Evolutionary conservation across 2,888 invertebrate genomes (phyloP).

Genomic region (Cheilosia scutellata): DNA sequence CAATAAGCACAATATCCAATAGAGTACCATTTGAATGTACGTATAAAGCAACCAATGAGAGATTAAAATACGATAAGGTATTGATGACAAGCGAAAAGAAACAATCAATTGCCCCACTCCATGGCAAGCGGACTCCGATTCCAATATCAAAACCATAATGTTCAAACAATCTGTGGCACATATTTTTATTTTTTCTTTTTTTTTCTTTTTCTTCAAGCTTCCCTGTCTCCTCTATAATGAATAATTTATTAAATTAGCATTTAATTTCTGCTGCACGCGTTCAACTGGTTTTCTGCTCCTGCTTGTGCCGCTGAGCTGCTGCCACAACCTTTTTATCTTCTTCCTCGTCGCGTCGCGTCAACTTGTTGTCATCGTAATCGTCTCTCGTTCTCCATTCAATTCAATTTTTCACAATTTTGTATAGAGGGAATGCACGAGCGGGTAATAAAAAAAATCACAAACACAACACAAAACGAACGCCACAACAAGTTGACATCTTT

Average conservation of each 20-base stretch:
- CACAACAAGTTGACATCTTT: constrained; percentile 69
- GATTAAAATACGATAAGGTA: constrained; percentile 53
- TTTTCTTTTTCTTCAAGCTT: constrained; percentile 30
- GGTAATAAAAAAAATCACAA: constrained; percentile 33
- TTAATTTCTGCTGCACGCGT: constrained; percentile 76
- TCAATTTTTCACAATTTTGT: constrained; percentile 70
- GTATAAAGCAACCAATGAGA: constrained; percentile 58
- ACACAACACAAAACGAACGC: constrained; percentile 35
- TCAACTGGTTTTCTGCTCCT: constrained; percentile 71
- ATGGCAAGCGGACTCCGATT: constrained; percentile 37
- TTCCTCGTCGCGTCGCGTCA: constrained; percentile 48
- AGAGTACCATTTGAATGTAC: constrained; percentile 60
- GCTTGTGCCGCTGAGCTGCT: constrained; percentile 42
- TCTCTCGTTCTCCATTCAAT: constrained; percentile 67
- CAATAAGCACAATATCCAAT: constrained; percentile 35
- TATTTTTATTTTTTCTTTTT: constrained; percentile 13
- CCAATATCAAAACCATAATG: constrained; percentile 65
- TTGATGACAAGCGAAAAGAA: constrained; percentile 47
- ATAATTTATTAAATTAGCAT: constrained; percentile 76
- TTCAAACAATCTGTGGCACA: constrained; percentile 67
- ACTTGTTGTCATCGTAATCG: constrained; percentile 64
- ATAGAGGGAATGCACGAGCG: constrained; percentile 63
- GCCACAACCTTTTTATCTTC: constrained; percentile 59
- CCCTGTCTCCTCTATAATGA: constrained; percentile 66
- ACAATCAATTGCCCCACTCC: constrained; percentile 55